Evolutionary conservation across 2,113 vertebrate genomes (phyloP).

Genomic region (Cebidichthys violaceus): DNA sequence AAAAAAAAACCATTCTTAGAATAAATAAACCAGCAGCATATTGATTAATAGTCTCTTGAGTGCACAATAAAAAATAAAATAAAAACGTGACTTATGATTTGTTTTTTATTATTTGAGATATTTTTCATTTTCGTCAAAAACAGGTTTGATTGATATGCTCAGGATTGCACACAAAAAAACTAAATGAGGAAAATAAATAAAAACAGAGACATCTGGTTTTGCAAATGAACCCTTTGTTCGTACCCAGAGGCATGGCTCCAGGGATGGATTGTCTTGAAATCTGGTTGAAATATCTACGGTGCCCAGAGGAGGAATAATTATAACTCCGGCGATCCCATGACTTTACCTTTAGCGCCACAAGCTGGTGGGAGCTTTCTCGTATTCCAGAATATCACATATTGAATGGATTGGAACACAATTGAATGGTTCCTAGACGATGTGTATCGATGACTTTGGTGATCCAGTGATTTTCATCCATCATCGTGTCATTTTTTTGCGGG

Average conservation of each 20-base stretch:
- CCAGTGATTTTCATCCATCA: not conserved
- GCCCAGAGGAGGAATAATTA: not conserved
- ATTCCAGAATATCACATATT: not conserved
- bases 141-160: not conserved
- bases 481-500: not conserved
- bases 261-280: not conserved
- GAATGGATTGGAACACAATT: not conserved
- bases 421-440: not conserved
- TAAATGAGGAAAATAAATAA: not conserved
- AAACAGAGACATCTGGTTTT: not conserved
- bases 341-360: not conserved
- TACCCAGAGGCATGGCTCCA: no score
- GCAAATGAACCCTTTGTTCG: no score
- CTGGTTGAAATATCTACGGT: not conserved
- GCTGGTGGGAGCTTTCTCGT: no score
- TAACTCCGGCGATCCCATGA: not conserved
- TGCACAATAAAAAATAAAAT: not conserved
- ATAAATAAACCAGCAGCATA: not conserved
- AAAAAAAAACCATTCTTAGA: not conserved
- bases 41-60: not conserved
- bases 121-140: not conserved
- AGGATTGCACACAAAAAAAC: not conserved
- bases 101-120: not conserved
- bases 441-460: not conserved
- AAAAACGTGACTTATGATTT: not conserved